Conservation (phyloP, 2,113 vertebrate species). For the Ranitomeya imitator region DNA sequence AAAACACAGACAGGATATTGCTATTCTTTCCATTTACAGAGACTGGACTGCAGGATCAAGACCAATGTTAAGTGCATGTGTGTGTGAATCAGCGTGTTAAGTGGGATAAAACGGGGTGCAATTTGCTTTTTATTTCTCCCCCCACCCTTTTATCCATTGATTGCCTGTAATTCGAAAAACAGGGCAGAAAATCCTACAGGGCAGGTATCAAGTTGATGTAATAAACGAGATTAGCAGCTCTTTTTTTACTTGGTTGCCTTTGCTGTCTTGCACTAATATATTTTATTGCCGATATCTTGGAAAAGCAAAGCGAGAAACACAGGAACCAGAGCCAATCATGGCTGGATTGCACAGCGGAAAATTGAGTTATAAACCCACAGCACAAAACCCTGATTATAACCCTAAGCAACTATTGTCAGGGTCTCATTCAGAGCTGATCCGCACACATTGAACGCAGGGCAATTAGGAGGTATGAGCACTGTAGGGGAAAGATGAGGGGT, state of each 20-base stretch:
- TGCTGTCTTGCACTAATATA: constrained; percentile 44
- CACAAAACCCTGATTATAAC: constrained; percentile 63
- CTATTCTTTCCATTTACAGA: not conserved
- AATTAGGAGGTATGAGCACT: constrained; percentile 67
- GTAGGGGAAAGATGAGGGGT: constrained; percentile 26
- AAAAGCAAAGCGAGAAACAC: not conserved
- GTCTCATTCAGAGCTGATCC: constrained; percentile 63
- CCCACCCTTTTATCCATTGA: constrained; percentile 18
- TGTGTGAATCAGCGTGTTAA: not conserved
- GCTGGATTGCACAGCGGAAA: not conserved
- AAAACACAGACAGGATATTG: not conserved
- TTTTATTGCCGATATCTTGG: constrained; percentile 22
- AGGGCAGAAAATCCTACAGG: constrained; percentile 42
- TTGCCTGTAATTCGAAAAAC: constrained; percentile 42
- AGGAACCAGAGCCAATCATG: constrained; percentile 52
- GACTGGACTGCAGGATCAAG: not conserved
- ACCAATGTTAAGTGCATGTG: not conserved
- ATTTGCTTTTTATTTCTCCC: not conserved
- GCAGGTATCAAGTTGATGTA: constrained; percentile 50
- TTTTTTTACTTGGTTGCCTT: constrained; percentile 25
- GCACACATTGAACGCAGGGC: constrained; percentile 64
- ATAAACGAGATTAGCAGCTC: constrained; percentile 49
- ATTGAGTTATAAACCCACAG: constrained; percentile 54
- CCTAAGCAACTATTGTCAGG: constrained; percentile 61
- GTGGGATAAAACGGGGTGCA: constrained; percentile 2